Base-by-base conservation (phyloP, 2,797 vertebrate species). In the Sebastes kiyomatsui region DNA sequence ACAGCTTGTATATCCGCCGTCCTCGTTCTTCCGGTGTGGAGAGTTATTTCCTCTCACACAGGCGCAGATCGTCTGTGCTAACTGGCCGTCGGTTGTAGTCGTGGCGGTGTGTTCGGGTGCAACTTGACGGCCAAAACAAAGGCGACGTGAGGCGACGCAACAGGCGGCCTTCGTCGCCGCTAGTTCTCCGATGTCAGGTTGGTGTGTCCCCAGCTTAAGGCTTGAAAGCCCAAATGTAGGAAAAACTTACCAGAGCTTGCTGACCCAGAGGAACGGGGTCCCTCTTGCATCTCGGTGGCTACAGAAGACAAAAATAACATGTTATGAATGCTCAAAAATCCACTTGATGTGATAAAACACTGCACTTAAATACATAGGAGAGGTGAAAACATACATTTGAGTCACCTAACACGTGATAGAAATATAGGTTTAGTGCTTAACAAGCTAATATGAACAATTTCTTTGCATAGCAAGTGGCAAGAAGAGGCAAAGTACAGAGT, bases 161-260 rank as follows among this genome's bases (percentile, higher is more conserved):
- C 16, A 46, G 42, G 16, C 16, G 42, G 42, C 42, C 42, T 46
- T 46, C 42, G 16, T 18, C 16, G 16, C 42, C 16, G 6, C 42
- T 46, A 46, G 6, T 46, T 46, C 6, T 46, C 3, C 0, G 42
- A 46, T 46, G 42, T 46, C 42, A 46, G 42, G 16, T 46, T 46
- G 42, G 42, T 46, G 16, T 46, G 42, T 46, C 42, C 14, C 42
- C 14, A 46, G 14, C 14, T 46, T 71, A 54, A 35, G 55, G 14
- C 20, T 75, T 64, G 23, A 73, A 56, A 75, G 23, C 6, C 72
- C 60, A 70, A 85, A 82, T 88, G 77, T 74, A 52, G 64, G 52
- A 75, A 73, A 85, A 72, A 2, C 94, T 96, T 95, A 96, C 95
- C 95, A 92, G 95, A 96, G 84, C 94, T 92, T 73, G 76, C 69